Conservation (phyloP, 2,888 invertebrate genomes). For the Caenorhabditis japonica region DNA sequence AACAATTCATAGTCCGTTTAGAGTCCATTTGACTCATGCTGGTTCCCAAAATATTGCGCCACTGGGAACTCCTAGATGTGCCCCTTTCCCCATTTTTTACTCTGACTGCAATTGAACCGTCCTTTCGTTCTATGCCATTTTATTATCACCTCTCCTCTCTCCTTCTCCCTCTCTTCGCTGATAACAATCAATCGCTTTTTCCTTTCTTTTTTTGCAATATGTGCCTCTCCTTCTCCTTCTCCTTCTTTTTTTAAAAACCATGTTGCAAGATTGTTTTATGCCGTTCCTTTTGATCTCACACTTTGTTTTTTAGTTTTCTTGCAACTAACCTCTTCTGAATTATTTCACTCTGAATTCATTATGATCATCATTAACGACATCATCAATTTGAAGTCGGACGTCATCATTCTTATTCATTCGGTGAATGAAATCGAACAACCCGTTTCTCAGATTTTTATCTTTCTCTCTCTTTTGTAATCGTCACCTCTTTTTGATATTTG, state of each 20-base stretch:
- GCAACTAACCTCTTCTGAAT: constrained; percentile 2
- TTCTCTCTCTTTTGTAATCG: too few relatives aligned
- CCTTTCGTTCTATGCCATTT: constrained; percentile 31
- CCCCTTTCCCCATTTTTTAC: too few relatives aligned
- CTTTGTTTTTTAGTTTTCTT: not conserved
- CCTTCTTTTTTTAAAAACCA: constrained; percentile 16
- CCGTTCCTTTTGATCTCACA: constrained; percentile 9
- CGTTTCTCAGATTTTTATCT: constrained; percentile 28
- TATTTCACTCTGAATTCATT: constrained; percentile 10
- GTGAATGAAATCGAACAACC: too few relatives aligned
- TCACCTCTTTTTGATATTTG: constrained; percentile 11
- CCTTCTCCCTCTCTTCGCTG: constrained; percentile 6
- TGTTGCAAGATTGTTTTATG: constrained; percentile 17
- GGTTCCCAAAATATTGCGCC: too few relatives aligned
- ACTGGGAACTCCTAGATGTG: too few relatives aligned
- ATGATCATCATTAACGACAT: constrained; percentile 9
- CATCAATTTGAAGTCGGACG: constrained; percentile 29
- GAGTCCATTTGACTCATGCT: too few relatives aligned
- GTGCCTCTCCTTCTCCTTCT: constrained; percentile 24
- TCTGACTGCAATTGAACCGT: constrained; percentile 16
- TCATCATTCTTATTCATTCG: too few relatives aligned
- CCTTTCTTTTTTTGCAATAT: constrained; percentile 49
- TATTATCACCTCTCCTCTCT: constrained; percentile 31
- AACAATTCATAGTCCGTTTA: too few relatives aligned
- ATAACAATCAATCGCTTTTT: constrained; percentile 45